These are phyloP conservation scores for Selene dorsalis DNA, from an alignment of 2,797 vertebrate species.

Conservation along the genomic window DNA sequence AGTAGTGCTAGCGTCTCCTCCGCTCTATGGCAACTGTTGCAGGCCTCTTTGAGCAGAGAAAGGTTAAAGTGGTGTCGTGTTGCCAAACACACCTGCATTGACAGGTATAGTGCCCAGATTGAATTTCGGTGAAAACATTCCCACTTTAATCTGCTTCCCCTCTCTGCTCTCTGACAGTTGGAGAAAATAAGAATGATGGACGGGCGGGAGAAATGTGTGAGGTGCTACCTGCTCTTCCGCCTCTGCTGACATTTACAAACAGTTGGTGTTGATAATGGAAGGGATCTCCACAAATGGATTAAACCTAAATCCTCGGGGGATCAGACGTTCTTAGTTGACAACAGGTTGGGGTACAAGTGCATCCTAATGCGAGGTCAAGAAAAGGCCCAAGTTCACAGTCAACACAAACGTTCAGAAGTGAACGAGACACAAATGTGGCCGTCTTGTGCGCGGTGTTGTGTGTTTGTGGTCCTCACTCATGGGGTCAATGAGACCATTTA, in stretches of 20 bases:
- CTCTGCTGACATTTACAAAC: slow-evolving; percentile 14
- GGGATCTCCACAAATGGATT: slow-evolving; percentile 37
- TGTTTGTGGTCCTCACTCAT: slow-evolving; percentile 8
- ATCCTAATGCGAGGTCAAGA: slow-evolving; percentile 24
- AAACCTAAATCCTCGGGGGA: slow-evolving; percentile 23
- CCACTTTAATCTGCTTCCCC: not conserved
- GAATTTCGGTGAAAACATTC: slow-evolving; percentile 35
- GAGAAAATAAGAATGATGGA: not conserved
- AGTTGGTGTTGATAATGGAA: slow-evolving; percentile 13
- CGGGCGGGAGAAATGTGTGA: not conserved
- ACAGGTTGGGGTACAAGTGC: not conserved
- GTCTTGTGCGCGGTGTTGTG: not conserved
- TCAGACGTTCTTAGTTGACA: slow-evolving; percentile 20
- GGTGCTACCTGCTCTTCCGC: slow-evolving; percentile 2
- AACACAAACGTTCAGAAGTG: not conserved
- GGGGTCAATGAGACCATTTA: slow-evolving; percentile 39
- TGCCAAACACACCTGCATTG: slow-evolving; percentile 39
- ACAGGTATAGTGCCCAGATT: slow-evolving; percentile 2
- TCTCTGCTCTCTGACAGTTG: not conserved
- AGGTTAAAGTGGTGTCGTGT: slow-evolving; percentile 40
- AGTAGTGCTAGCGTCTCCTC: slow-evolving; percentile 16
- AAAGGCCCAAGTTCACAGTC: slow-evolving; percentile 10
- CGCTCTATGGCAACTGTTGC: slow-evolving; percentile 56
- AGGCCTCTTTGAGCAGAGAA: slow-evolving; percentile 17
- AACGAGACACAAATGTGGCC: not conserved